A percentile compares a stretch with the other conserved stretches of the same genome.
phyloP scores from a whole-genome alignment of 1,140 invertebrate genomes.

The Achatina immaculata region DNA sequence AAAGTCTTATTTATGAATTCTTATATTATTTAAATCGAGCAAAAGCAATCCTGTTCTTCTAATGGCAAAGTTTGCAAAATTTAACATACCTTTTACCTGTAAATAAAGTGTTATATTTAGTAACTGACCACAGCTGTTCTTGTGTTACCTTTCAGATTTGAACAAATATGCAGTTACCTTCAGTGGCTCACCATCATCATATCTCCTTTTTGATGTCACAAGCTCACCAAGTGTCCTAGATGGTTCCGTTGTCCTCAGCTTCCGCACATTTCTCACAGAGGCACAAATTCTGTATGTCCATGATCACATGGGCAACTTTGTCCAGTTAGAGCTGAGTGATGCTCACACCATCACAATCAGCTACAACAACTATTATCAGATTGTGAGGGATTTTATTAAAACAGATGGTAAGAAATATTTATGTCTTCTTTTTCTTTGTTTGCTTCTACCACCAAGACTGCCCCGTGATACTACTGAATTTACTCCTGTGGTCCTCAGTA shows the following conservation, averaged over 20 bases:
- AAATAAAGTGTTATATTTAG: too few relatives aligned
- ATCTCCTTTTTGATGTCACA: slow-evolving; percentile 79
- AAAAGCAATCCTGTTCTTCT: too few relatives aligned
- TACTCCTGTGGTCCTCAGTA: too few relatives aligned
- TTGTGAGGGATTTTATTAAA: slow-evolving; percentile 46
- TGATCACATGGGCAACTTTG: slow-evolving; percentile 93
- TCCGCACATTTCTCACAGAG: slow-evolving; percentile 83
- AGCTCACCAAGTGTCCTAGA: slow-evolving; percentile 81
- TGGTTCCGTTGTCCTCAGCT: slow-evolving; percentile 86
- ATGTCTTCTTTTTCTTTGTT: too few relatives aligned
- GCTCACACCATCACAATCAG: slow-evolving; percentile 71
- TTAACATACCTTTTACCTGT: too few relatives aligned
- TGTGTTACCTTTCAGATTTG: slow-evolving; percentile 86
- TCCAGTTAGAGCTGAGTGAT: slow-evolving; percentile 87
- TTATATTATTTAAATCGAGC: too few relatives aligned
- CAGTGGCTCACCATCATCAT: slow-evolving; percentile 80
- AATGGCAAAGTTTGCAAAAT: too few relatives aligned
- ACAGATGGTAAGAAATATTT: slow-evolving; percentile 36
- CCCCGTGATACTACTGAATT: too few relatives aligned
- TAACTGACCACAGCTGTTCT: too few relatives aligned
- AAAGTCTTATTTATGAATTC: too few relatives aligned
- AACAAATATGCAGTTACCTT: slow-evolving; percentile 92
- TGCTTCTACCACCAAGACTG: too few relatives aligned
- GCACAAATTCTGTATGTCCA: slow-evolving; percentile 90
- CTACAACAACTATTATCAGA: slow-evolving; percentile 53